These are phyloP conservation scores for Chrysina gloriosa DNA, from an alignment of 2,888 invertebrate species.

Conservation along the genomic window DNA sequence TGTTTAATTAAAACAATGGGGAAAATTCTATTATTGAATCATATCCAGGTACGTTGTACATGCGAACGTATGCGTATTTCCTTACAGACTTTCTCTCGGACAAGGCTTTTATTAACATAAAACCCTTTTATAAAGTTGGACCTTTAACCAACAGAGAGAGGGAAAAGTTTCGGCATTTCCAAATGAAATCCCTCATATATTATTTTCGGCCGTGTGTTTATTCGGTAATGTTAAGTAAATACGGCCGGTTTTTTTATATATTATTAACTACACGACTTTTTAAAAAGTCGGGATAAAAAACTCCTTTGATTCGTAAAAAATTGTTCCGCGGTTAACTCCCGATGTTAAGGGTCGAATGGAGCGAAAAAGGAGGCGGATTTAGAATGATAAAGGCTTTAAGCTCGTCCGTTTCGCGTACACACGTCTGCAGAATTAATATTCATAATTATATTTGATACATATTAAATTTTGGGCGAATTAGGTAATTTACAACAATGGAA, in stretches of 20 bases:
- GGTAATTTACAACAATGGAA: too few species aligned
- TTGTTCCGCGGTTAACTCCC: background rate
- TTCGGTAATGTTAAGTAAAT: conserved; percentile 13
- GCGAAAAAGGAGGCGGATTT: background rate
- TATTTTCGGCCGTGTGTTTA: conserved; percentile 3
- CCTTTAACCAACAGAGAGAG: background rate
- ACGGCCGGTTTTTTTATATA: conserved; percentile 3
- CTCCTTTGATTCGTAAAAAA: background rate
- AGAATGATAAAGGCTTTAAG: too few species aligned
- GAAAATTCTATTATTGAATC: background rate
- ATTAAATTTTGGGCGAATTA: too few species aligned
- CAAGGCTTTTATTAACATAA: conserved; percentile 17
- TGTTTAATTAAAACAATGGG: too few species aligned
- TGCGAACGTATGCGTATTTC: background rate
- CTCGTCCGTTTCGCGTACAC: too few species aligned
- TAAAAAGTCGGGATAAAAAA: background rate
- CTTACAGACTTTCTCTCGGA: background rate
- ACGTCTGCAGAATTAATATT: too few species aligned
- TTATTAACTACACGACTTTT: conserved; percentile 2
- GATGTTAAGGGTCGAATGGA: background rate
- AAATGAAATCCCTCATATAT: conserved; percentile 6
- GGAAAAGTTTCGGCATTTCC: background rate
- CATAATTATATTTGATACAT: too few species aligned
- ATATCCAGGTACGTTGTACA: conserved; percentile 1
- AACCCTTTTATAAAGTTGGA: conserved; percentile 25